Percentiles rank a stretch among this genome's conserved stretches.
Evolutionary conservation across 2,113 vertebrate species (phyloP).

Genomic region (Dipodomys ordii): DNA sequence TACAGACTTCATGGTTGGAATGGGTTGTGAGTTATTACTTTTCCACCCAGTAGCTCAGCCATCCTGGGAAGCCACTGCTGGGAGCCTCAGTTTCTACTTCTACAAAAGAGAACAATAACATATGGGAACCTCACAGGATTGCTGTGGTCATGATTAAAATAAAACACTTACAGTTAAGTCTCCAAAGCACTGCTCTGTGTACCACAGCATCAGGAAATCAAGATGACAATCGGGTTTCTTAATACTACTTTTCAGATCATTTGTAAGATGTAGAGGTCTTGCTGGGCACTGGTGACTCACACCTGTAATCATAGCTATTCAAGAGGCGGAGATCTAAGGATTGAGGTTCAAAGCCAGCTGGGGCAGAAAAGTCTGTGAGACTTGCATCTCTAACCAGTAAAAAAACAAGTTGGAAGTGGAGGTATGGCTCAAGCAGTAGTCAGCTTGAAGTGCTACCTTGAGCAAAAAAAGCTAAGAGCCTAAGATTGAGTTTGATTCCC

Average conservation of each 20-base stretch:
- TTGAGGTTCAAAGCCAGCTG: no score
- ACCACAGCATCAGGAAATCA: conserved; percentile 28
- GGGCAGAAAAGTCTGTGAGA: background rate
- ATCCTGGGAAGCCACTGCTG: background rate
- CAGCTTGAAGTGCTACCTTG: no score
- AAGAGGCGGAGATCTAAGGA: no score
- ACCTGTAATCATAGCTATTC: no score
- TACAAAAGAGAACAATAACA: background rate
- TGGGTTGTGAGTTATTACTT: conserved; percentile 19
- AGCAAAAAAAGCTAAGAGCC: no score
- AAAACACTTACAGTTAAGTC: background rate
- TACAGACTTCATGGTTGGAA: conserved; percentile 50
- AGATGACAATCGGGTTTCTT: background rate
- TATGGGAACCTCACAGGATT: background rate
- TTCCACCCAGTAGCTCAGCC: background rate
- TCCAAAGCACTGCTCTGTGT: background rate
- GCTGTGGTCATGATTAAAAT: background rate
- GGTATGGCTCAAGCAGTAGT: no score
- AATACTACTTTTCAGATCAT: background rate
- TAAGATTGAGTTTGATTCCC: no score
- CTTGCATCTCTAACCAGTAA: no score
- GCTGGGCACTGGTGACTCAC: no score
- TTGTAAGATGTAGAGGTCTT: conserved; percentile 7
- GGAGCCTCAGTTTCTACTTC: background rate
- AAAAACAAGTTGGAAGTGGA: no score